Evolutionary conservation across 2,888 invertebrate genomes (phyloP).

Genomic region (Drosophila limbata): DNA sequence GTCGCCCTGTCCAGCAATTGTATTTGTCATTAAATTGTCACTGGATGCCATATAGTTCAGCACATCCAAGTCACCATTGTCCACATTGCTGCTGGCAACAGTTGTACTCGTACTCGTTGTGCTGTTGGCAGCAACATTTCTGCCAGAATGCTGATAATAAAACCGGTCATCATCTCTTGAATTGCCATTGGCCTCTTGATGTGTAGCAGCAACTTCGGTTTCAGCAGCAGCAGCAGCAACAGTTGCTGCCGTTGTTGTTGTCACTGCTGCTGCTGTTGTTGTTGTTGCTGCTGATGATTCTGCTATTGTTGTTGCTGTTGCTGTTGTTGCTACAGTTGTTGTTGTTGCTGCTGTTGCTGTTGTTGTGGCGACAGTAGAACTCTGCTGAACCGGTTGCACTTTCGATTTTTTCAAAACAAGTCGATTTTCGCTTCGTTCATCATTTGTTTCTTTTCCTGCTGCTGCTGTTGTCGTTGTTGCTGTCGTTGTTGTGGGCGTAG

Average conservation of each 20-base stretch:
- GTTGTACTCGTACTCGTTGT: slow-evolving; percentile 23
- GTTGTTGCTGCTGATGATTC: slow-evolving; percentile 28
- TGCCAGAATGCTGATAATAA: slow-evolving; percentile 72
- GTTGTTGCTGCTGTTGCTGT: slow-evolving; percentile 31
- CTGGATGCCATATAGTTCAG: slow-evolving; percentile 56
- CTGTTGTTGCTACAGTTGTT: slow-evolving; percentile 22
- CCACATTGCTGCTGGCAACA: slow-evolving; percentile 33
- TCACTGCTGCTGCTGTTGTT: slow-evolving; percentile 25
- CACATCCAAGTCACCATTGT: slow-evolving; percentile 43
- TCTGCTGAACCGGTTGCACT: slow-evolving; percentile 81
- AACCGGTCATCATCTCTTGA: slow-evolving; percentile 76
- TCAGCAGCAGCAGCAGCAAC: slow-evolving; percentile 32
- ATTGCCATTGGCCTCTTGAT: slow-evolving; percentile 52
- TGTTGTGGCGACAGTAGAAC: slow-evolving; percentile 27
- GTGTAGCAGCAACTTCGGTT: slow-evolving; percentile 48
- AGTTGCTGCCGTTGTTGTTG: slow-evolving; percentile 51
- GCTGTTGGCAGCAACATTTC: slow-evolving; percentile 39
- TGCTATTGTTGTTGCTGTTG: slow-evolving; percentile 32
- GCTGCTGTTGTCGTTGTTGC: slow-evolving; percentile 23
- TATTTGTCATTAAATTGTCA: slow-evolving; percentile 74
- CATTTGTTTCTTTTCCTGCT: slow-evolving; percentile 12
- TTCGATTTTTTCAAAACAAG: slow-evolving; percentile 80
- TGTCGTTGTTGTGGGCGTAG: slow-evolving; percentile 32
- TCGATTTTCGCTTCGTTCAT: slow-evolving; percentile 54
- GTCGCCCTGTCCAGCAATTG: slow-evolving; percentile 56